Base-by-base conservation (phyloP, 2,888 invertebrate species). In the Taphrorychus bicolor region DNA sequence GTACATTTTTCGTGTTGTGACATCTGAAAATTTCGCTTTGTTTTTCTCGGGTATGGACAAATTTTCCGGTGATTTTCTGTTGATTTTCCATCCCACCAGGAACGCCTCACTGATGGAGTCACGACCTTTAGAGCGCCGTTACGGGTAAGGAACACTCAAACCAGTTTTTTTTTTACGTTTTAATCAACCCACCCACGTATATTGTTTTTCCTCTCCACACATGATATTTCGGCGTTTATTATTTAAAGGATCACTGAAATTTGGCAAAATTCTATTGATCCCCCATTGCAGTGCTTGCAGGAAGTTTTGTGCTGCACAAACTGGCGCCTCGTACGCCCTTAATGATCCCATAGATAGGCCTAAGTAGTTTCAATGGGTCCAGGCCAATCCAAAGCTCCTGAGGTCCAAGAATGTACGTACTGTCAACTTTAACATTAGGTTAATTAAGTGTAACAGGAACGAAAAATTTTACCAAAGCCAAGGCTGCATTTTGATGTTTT, bases 1-100 rank as follows among this genome's bases (percentile, higher is more conserved):
- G 52, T 60, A 7, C 14, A 22, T 19, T 18, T 23, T 40, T n/a
- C 18, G 54, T 62, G 62, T 62, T 53, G 53, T 53, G 62, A 54
- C 54, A 62, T 41, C 42, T 56, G 62, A 62, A 22, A 40, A 23
- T 24, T 60, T 17, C 17, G 14, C 14, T 16, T 40, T 60, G 40
- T 51, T 24, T 59, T 60, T 60, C 32, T 51, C 23, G 32, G 11
- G 17, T n/a, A 16, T 14, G 14, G n/a, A 24, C 14, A 14, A 14
- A 23, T 18, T 57, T 42, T 41, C 42, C 19, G 19, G 41, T 40
- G n/a, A n/a, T 21, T 21, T 21, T 21, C 7, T 9, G 51, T 51
- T n/a, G 7, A 5, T 18, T 21, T 51, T 14, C 7, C 5, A 1
- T 14, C 16, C 45, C 14, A 14, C 1, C 16, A n/a, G 5, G 14